phyloP scores from a whole-genome alignment of 2,888 invertebrate genomes.

The Cantharis flavilabris region DNA sequence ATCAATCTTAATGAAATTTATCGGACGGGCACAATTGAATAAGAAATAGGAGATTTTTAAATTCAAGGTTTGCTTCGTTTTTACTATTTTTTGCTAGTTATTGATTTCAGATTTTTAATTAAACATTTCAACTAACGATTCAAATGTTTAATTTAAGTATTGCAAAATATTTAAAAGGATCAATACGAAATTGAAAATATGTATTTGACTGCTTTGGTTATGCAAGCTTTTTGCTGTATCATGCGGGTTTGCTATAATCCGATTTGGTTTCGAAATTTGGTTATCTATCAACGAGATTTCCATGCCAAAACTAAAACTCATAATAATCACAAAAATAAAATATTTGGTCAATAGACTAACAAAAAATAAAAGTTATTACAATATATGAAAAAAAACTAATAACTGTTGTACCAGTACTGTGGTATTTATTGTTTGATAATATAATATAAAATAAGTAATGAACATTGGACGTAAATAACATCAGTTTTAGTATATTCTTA shows the following conservation, averaged over 20 bases:
- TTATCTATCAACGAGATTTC: neutral
- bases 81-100: neutral
- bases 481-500: neutral
- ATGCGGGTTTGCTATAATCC: neutral
- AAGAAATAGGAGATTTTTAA: too few relatives aligned
- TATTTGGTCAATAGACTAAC: neutral
- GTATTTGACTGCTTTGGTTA: neutral
- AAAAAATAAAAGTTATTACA: neutral
- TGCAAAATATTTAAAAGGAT: neutral
- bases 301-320: neutral
- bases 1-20: neutral
- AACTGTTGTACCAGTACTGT: too few relatives aligned
- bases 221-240: neutral
- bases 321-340: neutral
- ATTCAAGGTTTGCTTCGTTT: neutral
- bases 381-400: neutral
- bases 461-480: too few relatives aligned
- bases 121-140: neutral
- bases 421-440: neutral
- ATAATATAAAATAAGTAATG: neutral
- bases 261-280: neutral
- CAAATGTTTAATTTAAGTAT: too few relatives aligned
- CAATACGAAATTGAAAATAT: neutral
- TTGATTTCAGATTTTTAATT: neutral
- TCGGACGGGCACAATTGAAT: neutral